A percentile compares a stretch with the other conserved stretches of the same genome.
Conservation (phyloP, 1,140 invertebrate genomes). For the Rhizoglyphus robini region DNA sequence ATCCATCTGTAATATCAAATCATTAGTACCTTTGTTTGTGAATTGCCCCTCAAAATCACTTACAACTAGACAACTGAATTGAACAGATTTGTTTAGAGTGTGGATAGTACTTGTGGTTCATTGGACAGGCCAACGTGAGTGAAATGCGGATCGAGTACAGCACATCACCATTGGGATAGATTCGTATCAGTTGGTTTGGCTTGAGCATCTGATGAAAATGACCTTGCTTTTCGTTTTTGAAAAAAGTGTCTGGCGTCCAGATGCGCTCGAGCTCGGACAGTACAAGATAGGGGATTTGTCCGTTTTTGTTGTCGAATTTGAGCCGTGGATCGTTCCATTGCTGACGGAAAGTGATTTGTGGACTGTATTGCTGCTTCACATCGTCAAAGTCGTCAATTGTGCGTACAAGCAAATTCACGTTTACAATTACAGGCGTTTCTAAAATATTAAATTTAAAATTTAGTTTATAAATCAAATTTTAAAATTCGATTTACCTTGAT, state of each 20-base stretch:
- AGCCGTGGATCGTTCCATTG: constrained; percentile 20
- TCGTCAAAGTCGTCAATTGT: neutral
- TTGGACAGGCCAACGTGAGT: neutral
- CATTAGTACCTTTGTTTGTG: neutral
- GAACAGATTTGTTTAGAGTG: neutral
- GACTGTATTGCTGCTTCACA: neutral
- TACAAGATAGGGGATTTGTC: neutral
- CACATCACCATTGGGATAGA: constrained; percentile 6
- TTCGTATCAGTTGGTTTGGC: neutral
- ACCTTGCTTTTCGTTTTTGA: neutral
- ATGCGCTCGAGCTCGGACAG: neutral
- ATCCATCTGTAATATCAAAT: neutral
- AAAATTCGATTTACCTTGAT: too few relatives aligned
- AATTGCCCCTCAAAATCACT: too few relatives aligned
- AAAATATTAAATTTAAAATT: too few relatives aligned
- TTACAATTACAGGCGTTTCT: too few relatives aligned
- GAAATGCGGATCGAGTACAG: neutral
- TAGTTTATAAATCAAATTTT: too few relatives aligned
- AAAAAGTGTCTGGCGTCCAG: constrained; percentile 8
- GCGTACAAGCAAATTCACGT: neutral
- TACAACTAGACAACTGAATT: constrained; percentile 1
- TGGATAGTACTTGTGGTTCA: constrained; percentile 4
- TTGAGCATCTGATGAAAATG: neutral
- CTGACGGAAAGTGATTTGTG: constrained; percentile 21
- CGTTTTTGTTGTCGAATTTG: neutral